A percentile compares a stretch with the other conserved stretches of the same genome.
Evolutionary conservation across 2,113 vertebrate genomes (phyloP).

Genomic region (Notothenia coriiceps): DNA sequence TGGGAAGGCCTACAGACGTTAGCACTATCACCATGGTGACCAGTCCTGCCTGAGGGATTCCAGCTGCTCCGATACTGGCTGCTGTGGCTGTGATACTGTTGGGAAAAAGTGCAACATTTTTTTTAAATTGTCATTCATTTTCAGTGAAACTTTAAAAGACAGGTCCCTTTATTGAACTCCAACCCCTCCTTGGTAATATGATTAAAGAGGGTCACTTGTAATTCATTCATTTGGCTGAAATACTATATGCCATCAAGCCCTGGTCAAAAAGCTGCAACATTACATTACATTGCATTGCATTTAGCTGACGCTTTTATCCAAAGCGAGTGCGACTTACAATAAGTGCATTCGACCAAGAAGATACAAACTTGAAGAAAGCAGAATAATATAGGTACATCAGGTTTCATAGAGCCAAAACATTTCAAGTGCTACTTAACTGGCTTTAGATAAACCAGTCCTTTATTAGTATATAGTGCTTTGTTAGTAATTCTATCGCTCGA

Average conservation of each 20-base stretch:
- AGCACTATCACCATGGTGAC: conserved; percentile 99
- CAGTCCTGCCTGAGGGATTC: conserved; percentile 96
- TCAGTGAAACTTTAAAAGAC: not conserved
- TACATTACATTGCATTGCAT: no score
- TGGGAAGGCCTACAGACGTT: conserved; percentile 96
- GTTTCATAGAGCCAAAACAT: no score
- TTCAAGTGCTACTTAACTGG: no score
- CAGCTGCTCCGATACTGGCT: conserved; percentile 97
- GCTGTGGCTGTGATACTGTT: conserved; percentile 96
- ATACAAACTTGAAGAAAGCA: no score
- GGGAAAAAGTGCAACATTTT: not conserved
- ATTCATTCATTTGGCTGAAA: conserved; percentile 8
- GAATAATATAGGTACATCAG: no score
- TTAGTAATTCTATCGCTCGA: no score
- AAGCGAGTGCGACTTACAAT: no score
- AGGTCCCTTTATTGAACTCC: not conserved
- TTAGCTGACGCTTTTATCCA: no score
- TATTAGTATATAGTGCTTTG: no score
- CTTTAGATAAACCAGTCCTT: no score
- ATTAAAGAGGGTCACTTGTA: conserved; percentile 4
- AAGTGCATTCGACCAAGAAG: no score
- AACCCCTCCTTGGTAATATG: not conserved
- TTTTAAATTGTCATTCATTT: not conserved
- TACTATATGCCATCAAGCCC: not conserved
- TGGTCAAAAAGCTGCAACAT: not conserved